Evolutionary conservation across 2,113 vertebrate species (phyloP).

Genomic region (Corythaeola cristata): DNA sequence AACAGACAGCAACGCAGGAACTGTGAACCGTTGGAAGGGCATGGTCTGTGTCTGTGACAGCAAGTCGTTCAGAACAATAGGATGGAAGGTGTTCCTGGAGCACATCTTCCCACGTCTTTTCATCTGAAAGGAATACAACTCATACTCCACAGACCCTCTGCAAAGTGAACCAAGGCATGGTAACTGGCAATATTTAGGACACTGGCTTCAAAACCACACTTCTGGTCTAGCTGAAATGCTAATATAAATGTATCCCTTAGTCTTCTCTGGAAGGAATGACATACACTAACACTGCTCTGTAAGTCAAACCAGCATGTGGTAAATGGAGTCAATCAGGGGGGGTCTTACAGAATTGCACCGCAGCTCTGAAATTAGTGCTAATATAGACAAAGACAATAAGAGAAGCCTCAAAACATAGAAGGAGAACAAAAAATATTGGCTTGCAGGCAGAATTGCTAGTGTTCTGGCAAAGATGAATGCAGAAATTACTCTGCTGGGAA

Average conservation of each 20-base stretch:
- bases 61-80: not conserved
- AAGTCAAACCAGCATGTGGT: not conserved
- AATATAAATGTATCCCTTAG: not conserved
- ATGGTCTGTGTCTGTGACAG: not conserved
- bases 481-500: not conserved
- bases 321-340: not conserved
- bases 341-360: not conserved
- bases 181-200: not conserved
- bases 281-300: not conserved
- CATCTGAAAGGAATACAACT: not conserved
- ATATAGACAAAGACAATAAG: not conserved
- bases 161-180: not conserved
- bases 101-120: not conserved
- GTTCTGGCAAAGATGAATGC: conserved; percentile 11
- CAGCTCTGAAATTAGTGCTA: not conserved
- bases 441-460: not conserved
- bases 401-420: not conserved
- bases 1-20: not conserved
- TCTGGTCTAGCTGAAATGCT: not conserved
- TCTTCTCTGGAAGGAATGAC: not conserved
- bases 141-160: not conserved
- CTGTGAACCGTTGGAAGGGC: not conserved
- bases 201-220: not conserved
- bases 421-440: not conserved
- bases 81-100: not conserved